These are phyloP conservation scores for Isotomurus palustris DNA, from an alignment of 2,888 invertebrate species.

Conservation along the genomic window DNA sequence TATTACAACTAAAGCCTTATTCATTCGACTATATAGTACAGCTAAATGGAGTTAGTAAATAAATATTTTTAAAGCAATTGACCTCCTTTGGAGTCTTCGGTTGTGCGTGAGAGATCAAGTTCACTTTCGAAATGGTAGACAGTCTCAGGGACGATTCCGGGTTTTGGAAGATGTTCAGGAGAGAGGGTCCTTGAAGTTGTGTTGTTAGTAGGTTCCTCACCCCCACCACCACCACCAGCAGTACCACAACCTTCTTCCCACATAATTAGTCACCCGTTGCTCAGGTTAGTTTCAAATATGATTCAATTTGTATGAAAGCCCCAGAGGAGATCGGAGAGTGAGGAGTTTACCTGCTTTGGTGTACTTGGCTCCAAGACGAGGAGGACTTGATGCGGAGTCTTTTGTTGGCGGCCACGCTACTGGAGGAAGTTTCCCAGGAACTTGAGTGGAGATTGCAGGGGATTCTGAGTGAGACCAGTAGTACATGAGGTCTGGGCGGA, in stretches of 20 bases:
- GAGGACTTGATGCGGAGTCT: constrained; percentile 39
- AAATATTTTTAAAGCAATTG: neutral
- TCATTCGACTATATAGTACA: neutral
- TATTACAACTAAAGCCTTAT: neutral
- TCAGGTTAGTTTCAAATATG: no score
- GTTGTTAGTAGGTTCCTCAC: neutral
- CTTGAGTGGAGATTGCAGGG: constrained; percentile 60
- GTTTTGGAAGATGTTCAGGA: constrained; percentile 42
- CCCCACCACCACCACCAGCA: neutral
- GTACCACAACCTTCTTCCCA: no score
- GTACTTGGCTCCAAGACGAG: constrained; percentile 49
- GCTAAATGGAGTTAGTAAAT: no score
- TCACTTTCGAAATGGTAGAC: constrained; percentile 44
- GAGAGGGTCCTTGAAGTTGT: constrained; percentile 31
- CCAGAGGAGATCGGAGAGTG: neutral
- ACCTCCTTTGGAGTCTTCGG: constrained; percentile 6
- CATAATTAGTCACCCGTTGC: no score
- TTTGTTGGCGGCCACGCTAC: constrained; percentile 67
- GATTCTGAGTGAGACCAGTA: constrained; percentile 81
- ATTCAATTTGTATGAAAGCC: no score
- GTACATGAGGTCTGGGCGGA: constrained; percentile 85
- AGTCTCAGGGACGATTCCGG: constrained; percentile 43
- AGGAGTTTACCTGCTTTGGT: constrained; percentile 50
- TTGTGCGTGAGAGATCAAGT: constrained; percentile 26
- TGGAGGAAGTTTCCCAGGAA: constrained; percentile 69